Evolutionary conservation across 37 sponge, comb jelly and placozoan genomes (phyloP), one percentile per base, ranked within the genome.

Genomic region (Haliclona indistincta): DNA sequence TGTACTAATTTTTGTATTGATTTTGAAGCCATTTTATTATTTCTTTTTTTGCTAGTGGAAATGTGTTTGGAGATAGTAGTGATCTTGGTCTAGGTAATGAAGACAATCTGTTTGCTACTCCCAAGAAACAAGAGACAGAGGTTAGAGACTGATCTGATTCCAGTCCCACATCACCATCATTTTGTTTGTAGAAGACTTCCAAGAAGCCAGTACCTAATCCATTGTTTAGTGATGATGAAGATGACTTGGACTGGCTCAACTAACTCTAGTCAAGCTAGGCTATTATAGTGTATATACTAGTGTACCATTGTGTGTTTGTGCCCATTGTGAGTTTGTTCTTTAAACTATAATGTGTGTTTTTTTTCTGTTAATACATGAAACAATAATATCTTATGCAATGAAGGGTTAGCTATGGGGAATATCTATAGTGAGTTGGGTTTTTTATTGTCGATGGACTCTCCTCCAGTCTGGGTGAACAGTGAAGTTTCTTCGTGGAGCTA

Each of bases 171-270:
- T 17, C 15, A 17, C 51, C 15, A 47, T 15, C 15, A 17, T 47
- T 15, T 47, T 17, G 10, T 53, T 71, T 39, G 23, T 69, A 40
- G 47, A 41, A 25, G 3, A 26, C 4, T 42, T 13, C 38, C 25
- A 6, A 39, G n/a, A 69, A 42, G 28, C 44, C 47, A 4, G n/a
- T 6, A 42, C 51, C 70, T 29, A 69, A 42, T 43, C 35, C 25
- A 17, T 23, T 43, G 64, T 75, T 81, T 54, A 62, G 75, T 66
- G 83, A 71, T 38, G 82, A 91, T 17, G 81, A 86, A 4, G 79
- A 78, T 58, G 77, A 88, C 51, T 63, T 76, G 0, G 54, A 70
- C 6, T 58, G 60, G 60, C n/a, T n/a, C n/a, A n/a, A n/a, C n/a
- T n/a, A n/a, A n/a, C n/a, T n/a, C n/a, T n/a, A n/a, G n/a, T n/a